Conservation (phyloP, 92 coral and sea anemone species). For the Porites lobata region DNA sequence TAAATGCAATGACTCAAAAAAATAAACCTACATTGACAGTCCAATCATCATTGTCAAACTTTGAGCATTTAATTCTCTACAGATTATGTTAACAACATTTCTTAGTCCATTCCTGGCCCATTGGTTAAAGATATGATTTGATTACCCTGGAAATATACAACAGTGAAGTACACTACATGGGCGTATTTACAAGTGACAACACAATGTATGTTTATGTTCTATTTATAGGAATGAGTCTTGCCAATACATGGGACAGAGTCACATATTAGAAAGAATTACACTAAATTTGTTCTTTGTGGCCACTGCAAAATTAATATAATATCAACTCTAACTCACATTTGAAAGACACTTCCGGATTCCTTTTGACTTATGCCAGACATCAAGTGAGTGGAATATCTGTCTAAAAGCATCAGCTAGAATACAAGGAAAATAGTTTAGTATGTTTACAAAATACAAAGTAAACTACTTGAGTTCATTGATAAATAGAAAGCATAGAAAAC, state of each 20-base stretch:
- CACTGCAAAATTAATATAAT: background rate
- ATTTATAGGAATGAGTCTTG: constrained; percentile 7
- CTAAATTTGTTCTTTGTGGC: constrained; percentile 8
- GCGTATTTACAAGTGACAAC: background rate
- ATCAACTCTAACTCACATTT: background rate
- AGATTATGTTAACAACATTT: background rate
- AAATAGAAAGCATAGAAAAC: no score
- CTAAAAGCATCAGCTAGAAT: background rate
- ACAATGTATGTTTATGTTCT: constrained; percentile 12
- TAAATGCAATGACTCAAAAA: constrained; percentile 5
- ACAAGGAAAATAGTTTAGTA: background rate
- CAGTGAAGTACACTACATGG: constrained; percentile 4
- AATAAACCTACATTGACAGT: background rate
- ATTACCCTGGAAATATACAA: background rate
- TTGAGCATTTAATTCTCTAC: background rate
- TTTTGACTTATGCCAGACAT: constrained; percentile 48
- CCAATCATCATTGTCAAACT: constrained; percentile 1
- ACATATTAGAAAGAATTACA: background rate
- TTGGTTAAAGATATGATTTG: background rate
- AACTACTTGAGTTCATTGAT: no score
- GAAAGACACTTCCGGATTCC: constrained; percentile 37
- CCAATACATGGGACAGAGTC: constrained; percentile 10
- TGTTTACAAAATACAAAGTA: background rate
- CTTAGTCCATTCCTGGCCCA: background rate
- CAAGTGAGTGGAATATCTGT: constrained; percentile 22